phyloP scores from a whole-genome alignment of 2,888 invertebrate genomes.

The Epistrophe grossulariae region DNA sequence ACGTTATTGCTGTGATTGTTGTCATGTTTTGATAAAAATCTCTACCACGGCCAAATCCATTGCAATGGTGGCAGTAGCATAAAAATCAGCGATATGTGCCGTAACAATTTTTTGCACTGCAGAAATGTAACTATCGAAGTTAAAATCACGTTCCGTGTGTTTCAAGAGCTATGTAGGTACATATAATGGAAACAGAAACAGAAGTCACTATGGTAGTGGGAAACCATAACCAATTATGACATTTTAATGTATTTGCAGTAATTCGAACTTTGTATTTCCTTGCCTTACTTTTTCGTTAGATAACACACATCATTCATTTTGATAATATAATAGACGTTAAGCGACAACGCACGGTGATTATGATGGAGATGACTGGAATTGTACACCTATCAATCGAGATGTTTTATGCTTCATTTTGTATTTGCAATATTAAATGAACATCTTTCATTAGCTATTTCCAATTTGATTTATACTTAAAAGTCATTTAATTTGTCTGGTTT shows the following conservation, averaged over 20 bases:
- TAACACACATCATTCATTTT: slow-evolving; percentile 36
- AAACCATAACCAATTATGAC: slow-evolving; percentile 35
- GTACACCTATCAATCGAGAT: not conserved
- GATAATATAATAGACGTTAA: not conserved
- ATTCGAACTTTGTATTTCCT: slow-evolving; percentile 41
- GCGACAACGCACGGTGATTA: not conserved
- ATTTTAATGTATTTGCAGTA: slow-evolving; percentile 22
- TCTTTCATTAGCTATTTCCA: not conserved
- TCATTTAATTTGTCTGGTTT: too few species aligned
- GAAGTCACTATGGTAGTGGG: not conserved
- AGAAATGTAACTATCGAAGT: slow-evolving; percentile 16
- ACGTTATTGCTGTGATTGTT: not conserved
- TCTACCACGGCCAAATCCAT: slow-evolving; percentile 32
- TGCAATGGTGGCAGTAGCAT: slow-evolving; percentile 42
- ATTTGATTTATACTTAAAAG: too few species aligned
- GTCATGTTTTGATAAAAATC: slow-evolving; percentile 35
- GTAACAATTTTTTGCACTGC: slow-evolving; percentile 37
- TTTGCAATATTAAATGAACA: not conserved
- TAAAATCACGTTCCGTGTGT: slow-evolving; percentile 43
- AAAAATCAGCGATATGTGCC: slow-evolving; percentile 37
- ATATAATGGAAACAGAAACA: not conserved
- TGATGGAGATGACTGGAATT: not conserved
- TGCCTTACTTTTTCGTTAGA: slow-evolving; percentile 50
- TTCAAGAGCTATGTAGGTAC: slow-evolving; percentile 5
- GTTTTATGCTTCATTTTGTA: not conserved